Base-by-base conservation (phyloP, 1,140 invertebrate genomes). In the Dendroctonus ponderosae region DNA sequence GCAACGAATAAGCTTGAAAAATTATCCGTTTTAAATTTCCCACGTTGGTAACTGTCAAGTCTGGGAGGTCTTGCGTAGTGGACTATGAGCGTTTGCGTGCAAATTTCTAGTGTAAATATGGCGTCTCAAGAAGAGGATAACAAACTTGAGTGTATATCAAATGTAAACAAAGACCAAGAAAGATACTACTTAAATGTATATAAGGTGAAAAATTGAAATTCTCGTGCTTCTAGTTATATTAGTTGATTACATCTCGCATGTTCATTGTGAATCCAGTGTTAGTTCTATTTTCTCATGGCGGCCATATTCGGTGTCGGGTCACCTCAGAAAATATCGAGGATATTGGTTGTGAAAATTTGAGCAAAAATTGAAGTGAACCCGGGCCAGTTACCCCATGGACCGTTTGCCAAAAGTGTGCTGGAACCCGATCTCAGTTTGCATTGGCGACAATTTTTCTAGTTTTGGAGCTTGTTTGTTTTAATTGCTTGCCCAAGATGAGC, bases 21-120 rank as follows among this genome's bases (percentile, higher is more conserved):
- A 26, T 26, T 26, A 26, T 26, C 26, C 26, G 26, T 26, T 54
- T 54, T 54, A 39, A 54, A 54, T 9, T 54, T 54, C 52, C 52
- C 52, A 9, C 52, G 9, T 3, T 54, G 14, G 7, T 12, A 54
- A 39, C 0, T 57, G 54, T 57, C 54, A 57, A 37, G 9, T 37
- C 3, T 9, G 11, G 6, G 14, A 14, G 9, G 44, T 49, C 59
- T 40, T 62, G 59, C 69, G 69, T 48, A 70, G 9, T 46, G 2
- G n/a, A 38, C 15, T 9, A 12, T 39, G 15, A 69, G 69, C 70
- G 68, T 72, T 67, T 73, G 72, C 73, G 72, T 75, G 73, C 65
- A 70, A 64, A 62, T 73, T 73, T 73, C 69, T 76, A 71, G 72
- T 76, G 75, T 75, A 76, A 78, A 77, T 75, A 78, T 78, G 77